Conservation (phyloP, 2,797 vertebrate genomes). For the Gouania willdenowi region DNA sequence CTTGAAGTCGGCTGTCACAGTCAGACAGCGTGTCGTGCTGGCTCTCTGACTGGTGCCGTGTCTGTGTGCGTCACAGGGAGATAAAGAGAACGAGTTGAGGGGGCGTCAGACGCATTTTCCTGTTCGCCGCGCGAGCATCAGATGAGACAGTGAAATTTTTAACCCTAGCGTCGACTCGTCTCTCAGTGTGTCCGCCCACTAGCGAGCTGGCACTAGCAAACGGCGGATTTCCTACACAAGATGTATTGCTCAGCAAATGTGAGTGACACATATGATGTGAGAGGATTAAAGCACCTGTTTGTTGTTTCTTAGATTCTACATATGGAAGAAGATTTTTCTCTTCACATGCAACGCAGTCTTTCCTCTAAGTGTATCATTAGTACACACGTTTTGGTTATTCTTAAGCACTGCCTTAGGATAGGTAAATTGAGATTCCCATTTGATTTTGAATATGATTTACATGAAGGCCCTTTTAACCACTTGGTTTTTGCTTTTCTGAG, state of each 20-base stretch:
- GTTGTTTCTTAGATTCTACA: no score
- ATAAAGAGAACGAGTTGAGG: constrained; percentile 60
- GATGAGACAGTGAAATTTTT: constrained; percentile 70
- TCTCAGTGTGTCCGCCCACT: constrained; percentile 58
- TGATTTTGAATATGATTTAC: constrained; percentile 58
- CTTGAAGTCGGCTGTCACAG: constrained; percentile 63
- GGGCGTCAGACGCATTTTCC: constrained; percentile 73
- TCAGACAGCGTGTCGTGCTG: constrained; percentile 68
- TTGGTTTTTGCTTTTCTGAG: constrained; percentile 50
- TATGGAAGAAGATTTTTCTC: no score
- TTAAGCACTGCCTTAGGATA: no score
- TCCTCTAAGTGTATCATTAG: constrained; percentile 1
- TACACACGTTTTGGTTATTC: no score
- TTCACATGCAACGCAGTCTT: no score
- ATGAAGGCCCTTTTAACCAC: constrained; percentile 27
- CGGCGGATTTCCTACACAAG: constrained; percentile 69
- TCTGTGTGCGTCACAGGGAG: constrained; percentile 76
- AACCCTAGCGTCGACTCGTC: constrained; percentile 54
- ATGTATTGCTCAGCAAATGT: constrained; percentile 46
- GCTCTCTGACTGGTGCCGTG: constrained; percentile 60
- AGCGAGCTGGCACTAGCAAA: constrained; percentile 46
- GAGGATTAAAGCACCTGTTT: no score
- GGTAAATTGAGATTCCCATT: constrained; percentile 45
- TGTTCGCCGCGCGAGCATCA: constrained; percentile 54
- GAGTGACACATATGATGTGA: constrained; percentile 42